These are phyloP conservation scores for Peromyscus eremicus DNA, from an alignment of 2,797 vertebrate species.

Conservation along the genomic window DNA sequence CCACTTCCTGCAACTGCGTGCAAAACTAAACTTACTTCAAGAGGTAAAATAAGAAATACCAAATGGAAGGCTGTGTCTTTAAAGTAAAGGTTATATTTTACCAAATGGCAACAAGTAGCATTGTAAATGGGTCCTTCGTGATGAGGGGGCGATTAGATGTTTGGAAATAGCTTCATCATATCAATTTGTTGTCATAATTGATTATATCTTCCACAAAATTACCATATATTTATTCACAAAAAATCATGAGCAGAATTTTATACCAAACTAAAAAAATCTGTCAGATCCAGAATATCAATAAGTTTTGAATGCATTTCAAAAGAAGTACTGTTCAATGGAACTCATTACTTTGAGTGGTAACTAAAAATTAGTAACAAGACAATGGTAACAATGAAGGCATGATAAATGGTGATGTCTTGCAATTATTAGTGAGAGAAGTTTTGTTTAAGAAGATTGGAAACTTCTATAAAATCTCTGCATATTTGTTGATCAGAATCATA, in stretches of 20 bases:
- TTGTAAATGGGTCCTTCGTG: background rate
- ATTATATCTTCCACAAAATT: background rate
- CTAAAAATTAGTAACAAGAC: background rate
- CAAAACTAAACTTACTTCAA: background rate
- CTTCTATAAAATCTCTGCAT: background rate
- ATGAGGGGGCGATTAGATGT: background rate
- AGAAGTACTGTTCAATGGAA: background rate
- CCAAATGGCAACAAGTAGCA: background rate
- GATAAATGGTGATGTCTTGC: background rate
- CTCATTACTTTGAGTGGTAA: background rate
- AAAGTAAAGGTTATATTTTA: background rate
- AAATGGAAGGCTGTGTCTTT: background rate
- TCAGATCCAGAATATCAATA: background rate
- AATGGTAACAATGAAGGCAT: background rate
- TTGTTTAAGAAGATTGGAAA: background rate
- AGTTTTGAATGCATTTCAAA: background rate
- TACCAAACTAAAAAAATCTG: background rate
- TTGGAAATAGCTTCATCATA: background rate
- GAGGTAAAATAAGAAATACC: background rate
- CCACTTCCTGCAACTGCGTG: background rate
- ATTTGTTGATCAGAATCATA: background rate
- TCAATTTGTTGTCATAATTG: background rate
- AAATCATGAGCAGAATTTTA: background rate
- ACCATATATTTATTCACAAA: background rate
- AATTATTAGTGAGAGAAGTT: background rate